A percentile compares a stretch with the other conserved stretches of the same genome.
phyloP scores from a whole-genome alignment of 2,888 invertebrate genomes.

The Cheiracanthium punctorium region DNA sequence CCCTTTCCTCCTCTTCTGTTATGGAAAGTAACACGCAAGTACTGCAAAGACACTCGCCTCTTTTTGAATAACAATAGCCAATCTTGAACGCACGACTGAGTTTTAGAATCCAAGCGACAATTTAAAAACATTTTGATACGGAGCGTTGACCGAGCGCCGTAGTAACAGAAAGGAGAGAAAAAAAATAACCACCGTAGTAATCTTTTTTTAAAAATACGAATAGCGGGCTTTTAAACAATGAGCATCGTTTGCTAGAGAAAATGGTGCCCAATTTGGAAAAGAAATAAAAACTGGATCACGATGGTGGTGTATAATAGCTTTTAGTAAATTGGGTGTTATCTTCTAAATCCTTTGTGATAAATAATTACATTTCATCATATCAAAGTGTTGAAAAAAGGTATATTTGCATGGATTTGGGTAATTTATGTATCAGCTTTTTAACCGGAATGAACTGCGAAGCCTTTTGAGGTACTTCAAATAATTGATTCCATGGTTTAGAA shows the following conservation, averaged over 20 bases:
- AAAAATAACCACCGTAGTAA: neutral
- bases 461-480: too few relatives aligned
- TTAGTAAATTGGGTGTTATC: too few relatives aligned
- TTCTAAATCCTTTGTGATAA: too few relatives aligned
- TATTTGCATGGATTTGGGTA: too few relatives aligned
- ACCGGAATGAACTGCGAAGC: too few relatives aligned
- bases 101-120: conserved; percentile 4
- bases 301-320: too few relatives aligned
- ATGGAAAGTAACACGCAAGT: neutral
- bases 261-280: neutral
- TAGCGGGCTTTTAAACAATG: neutral
- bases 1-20: neutral
- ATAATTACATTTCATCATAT: too few relatives aligned
- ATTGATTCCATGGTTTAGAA: too few relatives aligned
- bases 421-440: too few relatives aligned
- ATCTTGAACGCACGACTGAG: neutral
- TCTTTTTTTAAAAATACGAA: neutral
- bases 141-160: neutral
- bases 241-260: neutral
- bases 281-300: neutral
- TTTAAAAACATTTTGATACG: neutral
- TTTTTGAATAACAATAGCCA: neutral
- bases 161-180: neutral
- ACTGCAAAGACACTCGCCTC: neutral
- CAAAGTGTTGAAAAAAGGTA: too few relatives aligned